Conservation (phyloP, 92 coral and sea anemone species). For the Epizoanthus ramosus region DNA sequence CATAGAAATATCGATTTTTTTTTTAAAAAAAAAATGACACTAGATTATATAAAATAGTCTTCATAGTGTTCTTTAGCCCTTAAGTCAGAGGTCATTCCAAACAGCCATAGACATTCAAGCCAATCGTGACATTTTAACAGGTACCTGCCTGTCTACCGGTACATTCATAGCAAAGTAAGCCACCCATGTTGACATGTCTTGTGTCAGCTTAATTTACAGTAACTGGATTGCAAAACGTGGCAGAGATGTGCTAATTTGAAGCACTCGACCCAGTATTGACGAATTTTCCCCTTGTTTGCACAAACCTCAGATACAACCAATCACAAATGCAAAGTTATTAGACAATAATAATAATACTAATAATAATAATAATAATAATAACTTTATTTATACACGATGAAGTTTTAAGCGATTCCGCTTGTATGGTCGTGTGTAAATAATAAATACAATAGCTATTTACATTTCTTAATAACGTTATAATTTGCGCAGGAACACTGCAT, state of each 20-base stretch:
- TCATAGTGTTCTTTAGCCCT: neutral
- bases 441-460: too few relatives aligned
- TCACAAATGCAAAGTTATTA: too few relatives aligned
- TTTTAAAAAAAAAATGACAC: neutral
- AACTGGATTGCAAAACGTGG: neutral
- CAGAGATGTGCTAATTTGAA: neutral
- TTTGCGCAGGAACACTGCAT: too few relatives aligned
- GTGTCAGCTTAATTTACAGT: slow-evolving; percentile 8
- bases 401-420: too few relatives aligned
- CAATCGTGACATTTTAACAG: neutral
- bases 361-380: too few relatives aligned
- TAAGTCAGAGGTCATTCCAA: slow-evolving; percentile 17
- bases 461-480: too few relatives aligned
- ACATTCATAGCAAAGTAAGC: neutral
- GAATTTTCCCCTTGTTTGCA: neutral
- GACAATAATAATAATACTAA: too few relatives aligned
- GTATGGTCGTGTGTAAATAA: too few relatives aligned
- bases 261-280: neutral
- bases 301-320: neutral
- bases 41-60: too few relatives aligned
- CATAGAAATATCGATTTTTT: too few relatives aligned
- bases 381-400: too few relatives aligned
- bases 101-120: neutral
- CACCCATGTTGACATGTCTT: neutral
- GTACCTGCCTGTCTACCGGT: neutral